phyloP scores from a whole-genome alignment of 2,113 vertebrate genomes.

The Atrichornis clamosus region DNA sequence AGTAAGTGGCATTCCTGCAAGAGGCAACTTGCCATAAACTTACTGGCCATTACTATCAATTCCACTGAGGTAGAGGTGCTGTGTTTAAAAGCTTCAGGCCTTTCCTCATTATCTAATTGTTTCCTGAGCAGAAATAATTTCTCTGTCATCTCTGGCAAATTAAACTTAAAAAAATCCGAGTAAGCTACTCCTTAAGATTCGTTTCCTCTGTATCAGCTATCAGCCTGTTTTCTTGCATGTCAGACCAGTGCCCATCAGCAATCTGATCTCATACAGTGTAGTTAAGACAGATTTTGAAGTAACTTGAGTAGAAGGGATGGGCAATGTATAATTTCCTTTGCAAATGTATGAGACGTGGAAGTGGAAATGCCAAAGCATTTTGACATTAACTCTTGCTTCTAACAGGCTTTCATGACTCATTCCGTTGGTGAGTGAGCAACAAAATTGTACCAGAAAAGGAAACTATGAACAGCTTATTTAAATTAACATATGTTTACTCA shows the following conservation, averaged over 20 bases:
- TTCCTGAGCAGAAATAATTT: constrained; percentile 26
- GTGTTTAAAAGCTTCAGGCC: neutral
- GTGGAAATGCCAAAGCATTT: constrained; percentile 22
- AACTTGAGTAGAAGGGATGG: neutral
- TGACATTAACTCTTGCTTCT: constrained; percentile 12
- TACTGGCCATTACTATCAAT: neutral
- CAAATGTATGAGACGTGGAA: neutral
- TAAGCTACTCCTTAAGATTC: neutral
- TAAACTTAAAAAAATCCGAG: neutral
- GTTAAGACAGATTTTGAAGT: neutral
- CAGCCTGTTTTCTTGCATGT: neutral
- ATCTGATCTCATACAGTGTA: neutral
- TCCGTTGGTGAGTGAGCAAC: neutral
- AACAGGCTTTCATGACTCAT: neutral
- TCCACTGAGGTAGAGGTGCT: neutral
- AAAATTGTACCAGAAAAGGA: neutral
- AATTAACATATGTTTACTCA: neutral
- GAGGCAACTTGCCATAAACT: neutral
- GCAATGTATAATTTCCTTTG: neutral
- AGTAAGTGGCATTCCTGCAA: neutral
- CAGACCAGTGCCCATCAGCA: neutral
- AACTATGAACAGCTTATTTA: neutral
- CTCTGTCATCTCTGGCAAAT: neutral
- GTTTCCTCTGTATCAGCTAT: neutral
- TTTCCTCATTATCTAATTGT: neutral